Percentiles rank a stretch among this genome's conserved stretches.
Conservation (phyloP, 23 tunicate species). For the Styela clava region DNA sequence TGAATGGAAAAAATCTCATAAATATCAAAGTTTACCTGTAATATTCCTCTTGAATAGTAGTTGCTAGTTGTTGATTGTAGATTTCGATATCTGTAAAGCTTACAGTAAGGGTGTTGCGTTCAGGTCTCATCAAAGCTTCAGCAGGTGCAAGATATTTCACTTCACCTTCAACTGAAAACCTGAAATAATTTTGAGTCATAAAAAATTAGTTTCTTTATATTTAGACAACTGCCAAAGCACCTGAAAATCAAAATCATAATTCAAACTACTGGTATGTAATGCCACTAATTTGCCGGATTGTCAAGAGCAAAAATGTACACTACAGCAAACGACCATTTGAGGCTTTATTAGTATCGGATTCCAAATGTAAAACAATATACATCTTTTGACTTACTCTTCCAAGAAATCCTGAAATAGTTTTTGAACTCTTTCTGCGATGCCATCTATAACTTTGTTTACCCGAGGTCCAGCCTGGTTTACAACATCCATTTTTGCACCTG, state of each 20-base stretch:
- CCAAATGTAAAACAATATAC: too few relatives aligned
- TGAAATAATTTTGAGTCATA: conserved; percentile 11
- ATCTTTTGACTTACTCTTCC: conserved; percentile 71
- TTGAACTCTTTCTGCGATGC: conserved; percentile 83
- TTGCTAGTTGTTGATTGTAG: conserved; percentile 75
- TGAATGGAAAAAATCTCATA: too few relatives aligned
- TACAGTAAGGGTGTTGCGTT: conserved; percentile 74
- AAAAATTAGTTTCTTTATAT: neutral
- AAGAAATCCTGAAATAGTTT: conserved; percentile 77
- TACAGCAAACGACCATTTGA: too few relatives aligned
- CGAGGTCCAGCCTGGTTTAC: conserved; percentile 34
- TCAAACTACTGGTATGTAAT: too few relatives aligned
- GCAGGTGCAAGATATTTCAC: conserved; percentile 55
- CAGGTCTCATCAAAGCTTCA: conserved; percentile 63
- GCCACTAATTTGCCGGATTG: too few relatives aligned
- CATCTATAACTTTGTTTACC: conserved; percentile 50
- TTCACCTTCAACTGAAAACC: conserved; percentile 51
- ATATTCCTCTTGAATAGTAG: conserved; percentile 91
- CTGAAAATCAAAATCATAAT: neutral
- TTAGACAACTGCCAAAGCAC: neutral
- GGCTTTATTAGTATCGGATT: too few relatives aligned
- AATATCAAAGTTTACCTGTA: too few relatives aligned
- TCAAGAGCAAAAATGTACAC: too few relatives aligned
- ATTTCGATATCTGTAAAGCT: conserved; percentile 68
- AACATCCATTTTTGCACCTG: conserved; percentile 42